Evolutionary conservation across 2,797 vertebrate genomes (phyloP).

Genomic region (Rhadinocentrus ornatus): DNA sequence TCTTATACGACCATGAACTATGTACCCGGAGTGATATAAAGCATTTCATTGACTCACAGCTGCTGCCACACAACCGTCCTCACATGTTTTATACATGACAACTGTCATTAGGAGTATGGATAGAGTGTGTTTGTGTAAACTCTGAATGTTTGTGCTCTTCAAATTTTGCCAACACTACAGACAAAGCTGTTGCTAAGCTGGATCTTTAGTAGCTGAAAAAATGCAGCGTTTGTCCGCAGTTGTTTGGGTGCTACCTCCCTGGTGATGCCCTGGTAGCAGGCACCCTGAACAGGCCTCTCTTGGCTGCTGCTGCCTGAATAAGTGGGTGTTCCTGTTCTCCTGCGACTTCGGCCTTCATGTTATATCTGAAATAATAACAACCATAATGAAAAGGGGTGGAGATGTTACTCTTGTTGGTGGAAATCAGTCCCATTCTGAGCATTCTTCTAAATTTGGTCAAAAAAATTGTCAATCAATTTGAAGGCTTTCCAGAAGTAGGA

Average conservation of each 20-base stretch:
- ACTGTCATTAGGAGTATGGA: neutral
- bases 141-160: constrained; percentile 55
- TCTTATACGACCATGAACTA: too few relatives aligned
- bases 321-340: constrained; percentile 8
- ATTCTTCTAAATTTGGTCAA: neutral
- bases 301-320: constrained; percentile 59
- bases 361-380: neutral
- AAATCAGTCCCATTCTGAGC: neutral
- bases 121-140: constrained; percentile 18
- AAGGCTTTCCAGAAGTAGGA: neutral
- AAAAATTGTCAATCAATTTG: neutral
- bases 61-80: neutral
- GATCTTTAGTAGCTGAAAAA: constrained; percentile 83
- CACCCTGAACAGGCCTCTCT: constrained; percentile 64
- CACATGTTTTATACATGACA: neutral
- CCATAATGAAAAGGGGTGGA: neutral
- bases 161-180: constrained; percentile 56
- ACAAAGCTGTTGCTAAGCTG: constrained; percentile 99
- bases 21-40: neutral
- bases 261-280: constrained; percentile 62
- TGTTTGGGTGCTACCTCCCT: constrained; percentile 75
- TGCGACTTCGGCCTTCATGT: neutral
- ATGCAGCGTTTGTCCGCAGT: constrained; percentile 85
- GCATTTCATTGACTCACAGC: neutral
- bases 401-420: too few relatives aligned